These are phyloP conservation scores for Caenorhabditis japonica DNA, from an alignment of 2,888 invertebrate species.

Conservation along the genomic window DNA sequence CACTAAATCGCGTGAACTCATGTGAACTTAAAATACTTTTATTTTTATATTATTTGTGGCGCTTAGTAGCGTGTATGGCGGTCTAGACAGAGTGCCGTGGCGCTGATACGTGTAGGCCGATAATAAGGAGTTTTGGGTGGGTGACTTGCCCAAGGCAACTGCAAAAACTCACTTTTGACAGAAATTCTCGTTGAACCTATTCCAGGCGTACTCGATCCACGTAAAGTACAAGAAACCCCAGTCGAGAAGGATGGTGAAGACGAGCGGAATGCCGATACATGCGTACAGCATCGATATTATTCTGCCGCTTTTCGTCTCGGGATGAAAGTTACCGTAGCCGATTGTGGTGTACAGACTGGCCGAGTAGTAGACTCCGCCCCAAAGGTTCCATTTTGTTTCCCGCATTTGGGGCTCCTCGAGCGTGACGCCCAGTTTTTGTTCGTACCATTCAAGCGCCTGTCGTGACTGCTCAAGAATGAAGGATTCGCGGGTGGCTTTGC, in stretches of 20 bases:
- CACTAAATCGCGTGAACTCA: too few species aligned
- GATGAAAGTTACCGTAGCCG: constrained; percentile 68
- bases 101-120: too few species aligned
- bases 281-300: constrained; percentile 70
- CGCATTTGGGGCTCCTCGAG: constrained; percentile 56
- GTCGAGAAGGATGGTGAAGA: constrained; percentile 67
- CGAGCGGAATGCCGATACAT: constrained; percentile 66
- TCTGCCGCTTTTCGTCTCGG: constrained; percentile 62
- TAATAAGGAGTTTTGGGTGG: too few species aligned
- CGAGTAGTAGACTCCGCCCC: constrained; percentile 69
- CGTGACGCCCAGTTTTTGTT: constrained; percentile 59
- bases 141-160: too few species aligned
- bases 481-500: constrained; percentile 30
- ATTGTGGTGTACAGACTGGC: constrained; percentile 72
- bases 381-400: constrained; percentile 68
- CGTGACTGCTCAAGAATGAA: constrained; percentile 49
- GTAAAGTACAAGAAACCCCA: constrained; percentile 71
- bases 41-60: too few species aligned
- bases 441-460: constrained; percentile 63
- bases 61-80: too few species aligned
- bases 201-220: constrained; percentile 68
- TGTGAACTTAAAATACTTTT: too few species aligned
- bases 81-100: too few species aligned
- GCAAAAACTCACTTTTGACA: constrained; percentile 63
- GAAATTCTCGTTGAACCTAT: constrained; percentile 63